phyloP scores from a whole-genome alignment of 2,113 vertebrate genomes.

The Monarcha castaneiventris region DNA sequence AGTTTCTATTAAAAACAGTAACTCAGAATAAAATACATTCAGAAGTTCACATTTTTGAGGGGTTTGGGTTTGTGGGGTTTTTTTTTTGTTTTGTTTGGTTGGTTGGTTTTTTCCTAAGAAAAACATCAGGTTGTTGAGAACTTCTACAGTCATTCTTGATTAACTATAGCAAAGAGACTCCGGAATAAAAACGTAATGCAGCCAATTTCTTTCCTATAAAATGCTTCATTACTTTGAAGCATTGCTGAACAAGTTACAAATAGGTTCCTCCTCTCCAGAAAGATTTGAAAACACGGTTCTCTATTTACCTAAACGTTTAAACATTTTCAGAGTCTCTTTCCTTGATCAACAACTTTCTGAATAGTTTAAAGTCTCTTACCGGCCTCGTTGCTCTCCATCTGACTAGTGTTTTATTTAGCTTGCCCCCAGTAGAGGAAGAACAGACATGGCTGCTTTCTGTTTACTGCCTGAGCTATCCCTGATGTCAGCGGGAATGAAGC shows the following conservation, averaged over 20 bases:
- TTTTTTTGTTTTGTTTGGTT: too few species aligned
- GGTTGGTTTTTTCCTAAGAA: neutral
- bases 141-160: neutral
- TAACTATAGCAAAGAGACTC: neutral
- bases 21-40: neutral
- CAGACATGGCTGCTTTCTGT: constrained; percentile 57
- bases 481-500: constrained; percentile 30
- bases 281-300: neutral
- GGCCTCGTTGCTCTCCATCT: constrained; percentile 37
- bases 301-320: neutral
- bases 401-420: neutral
- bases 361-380: constrained; percentile 49
- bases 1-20: neutral
- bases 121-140: neutral
- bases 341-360: neutral
- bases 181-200: neutral
- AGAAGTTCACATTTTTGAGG: neutral
- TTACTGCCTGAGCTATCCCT: constrained; percentile 30
- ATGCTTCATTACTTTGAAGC: neutral
- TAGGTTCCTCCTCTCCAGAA: neutral
- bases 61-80: neutral
- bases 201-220: neutral
- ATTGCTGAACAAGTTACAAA: neutral
- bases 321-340: neutral
- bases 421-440: neutral